Evolutionary conservation across 2,797 vertebrate genomes (phyloP).

Genomic region (Gymnoscopelus braueri): DNA sequence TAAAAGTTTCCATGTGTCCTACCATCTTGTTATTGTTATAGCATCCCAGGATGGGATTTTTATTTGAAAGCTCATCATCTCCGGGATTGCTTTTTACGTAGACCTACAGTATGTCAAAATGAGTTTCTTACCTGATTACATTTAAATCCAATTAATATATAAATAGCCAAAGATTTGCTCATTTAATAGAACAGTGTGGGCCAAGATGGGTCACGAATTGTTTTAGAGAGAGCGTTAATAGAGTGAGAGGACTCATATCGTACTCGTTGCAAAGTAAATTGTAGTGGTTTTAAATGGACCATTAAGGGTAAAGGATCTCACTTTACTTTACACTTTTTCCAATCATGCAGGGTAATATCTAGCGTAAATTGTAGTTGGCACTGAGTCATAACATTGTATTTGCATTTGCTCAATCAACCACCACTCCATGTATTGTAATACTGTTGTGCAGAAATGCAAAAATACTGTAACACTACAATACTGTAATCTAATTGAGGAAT

Average conservation of each 20-base stretch:
- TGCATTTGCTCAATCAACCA: constrained; percentile 4
- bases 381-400: constrained; percentile 2
- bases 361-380: constrained; percentile 39
- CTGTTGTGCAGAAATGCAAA: constrained; percentile 25
- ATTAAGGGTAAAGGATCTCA: constrained; percentile 9
- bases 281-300: constrained; percentile 27
- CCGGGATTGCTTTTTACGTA: constrained; percentile 43
- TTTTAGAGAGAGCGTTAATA: constrained; percentile 36
- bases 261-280: constrained; percentile 27
- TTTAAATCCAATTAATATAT: constrained; percentile 62
- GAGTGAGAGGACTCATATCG: constrained; percentile 4
- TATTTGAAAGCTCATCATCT: constrained; percentile 25
- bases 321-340: constrained; percentile 6
- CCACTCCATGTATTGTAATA: neutral
- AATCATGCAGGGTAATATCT: constrained; percentile 30
- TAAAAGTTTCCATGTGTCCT: constrained; percentile 39
- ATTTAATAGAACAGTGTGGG: constrained; percentile 46
- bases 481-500: neutral
- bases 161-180: constrained; percentile 86
- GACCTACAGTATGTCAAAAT: constrained; percentile 35
- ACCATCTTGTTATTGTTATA: constrained; percentile 38
- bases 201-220: constrained; percentile 22
- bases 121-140: constrained; percentile 55
- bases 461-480: neutral
- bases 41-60: constrained; percentile 30